phyloP scores from a whole-genome alignment of 2,797 vertebrate genomes.

The Ispidina picta region DNA sequence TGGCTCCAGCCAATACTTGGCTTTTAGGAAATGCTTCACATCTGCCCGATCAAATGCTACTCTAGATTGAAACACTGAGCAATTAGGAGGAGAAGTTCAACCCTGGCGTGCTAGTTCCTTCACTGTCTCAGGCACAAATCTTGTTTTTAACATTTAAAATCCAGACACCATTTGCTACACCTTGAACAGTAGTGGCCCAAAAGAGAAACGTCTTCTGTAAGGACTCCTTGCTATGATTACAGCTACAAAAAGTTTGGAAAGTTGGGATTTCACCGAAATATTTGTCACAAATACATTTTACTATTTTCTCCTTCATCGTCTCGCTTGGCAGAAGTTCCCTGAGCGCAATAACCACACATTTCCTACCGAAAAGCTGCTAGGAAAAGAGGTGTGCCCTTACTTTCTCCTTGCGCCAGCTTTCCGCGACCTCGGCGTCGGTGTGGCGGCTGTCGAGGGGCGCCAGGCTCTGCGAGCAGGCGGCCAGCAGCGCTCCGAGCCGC shows the following conservation, averaged over 20 bases:
- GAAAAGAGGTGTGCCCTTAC: conserved; percentile 72
- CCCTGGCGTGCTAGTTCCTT: background rate
- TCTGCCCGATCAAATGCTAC: background rate
- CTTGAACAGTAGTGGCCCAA: background rate
- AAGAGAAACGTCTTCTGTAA: background rate
- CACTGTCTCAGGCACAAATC: background rate
- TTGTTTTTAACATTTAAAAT: background rate
- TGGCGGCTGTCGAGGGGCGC: conserved; percentile 79
- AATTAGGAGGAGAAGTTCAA: background rate
- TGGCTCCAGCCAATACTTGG: background rate
- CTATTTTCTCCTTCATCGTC: background rate
- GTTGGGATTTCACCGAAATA: rapidly evolving
- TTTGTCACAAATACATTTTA: background rate
- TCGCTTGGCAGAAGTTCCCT: background rate
- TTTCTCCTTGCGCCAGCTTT: conserved; percentile 89
- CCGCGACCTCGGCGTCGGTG: conserved; percentile 85
- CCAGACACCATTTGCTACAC: background rate
- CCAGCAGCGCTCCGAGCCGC: conserved; percentile 79
- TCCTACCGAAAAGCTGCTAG: background rate
- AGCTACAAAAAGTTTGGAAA: background rate
- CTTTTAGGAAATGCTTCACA: background rate
- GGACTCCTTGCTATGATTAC: background rate
- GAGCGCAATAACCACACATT: background rate
- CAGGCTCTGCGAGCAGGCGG: conserved; percentile 80
- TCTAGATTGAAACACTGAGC: background rate